Conservation (phyloP, 2,113 vertebrate genomes). For the Capreolus pygargus region DNA sequence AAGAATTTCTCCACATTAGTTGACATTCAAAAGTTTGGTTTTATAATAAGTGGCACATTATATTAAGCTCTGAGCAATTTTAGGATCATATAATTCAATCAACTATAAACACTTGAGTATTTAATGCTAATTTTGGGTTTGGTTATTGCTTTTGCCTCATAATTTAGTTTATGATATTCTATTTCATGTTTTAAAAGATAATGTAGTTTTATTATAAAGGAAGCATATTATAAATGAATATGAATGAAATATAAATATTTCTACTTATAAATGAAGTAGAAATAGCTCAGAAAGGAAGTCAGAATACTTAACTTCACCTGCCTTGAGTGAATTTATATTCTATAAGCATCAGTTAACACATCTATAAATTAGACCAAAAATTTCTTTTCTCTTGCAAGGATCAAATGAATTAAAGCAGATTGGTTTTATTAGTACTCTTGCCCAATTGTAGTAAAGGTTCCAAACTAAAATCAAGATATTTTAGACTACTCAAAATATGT, state of each 20-base stretch:
- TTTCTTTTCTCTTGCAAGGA: neutral
- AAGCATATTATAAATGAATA: neutral
- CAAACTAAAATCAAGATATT: slow-evolving; percentile 26
- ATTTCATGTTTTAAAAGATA: neutral
- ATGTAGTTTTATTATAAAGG: neutral
- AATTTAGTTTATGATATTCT: neutral
- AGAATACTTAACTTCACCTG: neutral
- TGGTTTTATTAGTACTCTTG: slow-evolving; percentile 14
- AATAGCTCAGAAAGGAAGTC: neutral
- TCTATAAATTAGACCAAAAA: neutral
- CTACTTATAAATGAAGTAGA: neutral
- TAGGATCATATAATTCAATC: neutral
- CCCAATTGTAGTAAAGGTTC: neutral
- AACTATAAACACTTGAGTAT: neutral
- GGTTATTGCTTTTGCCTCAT: neutral
- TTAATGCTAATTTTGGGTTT: neutral
- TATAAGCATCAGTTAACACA: neutral
- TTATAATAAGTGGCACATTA: neutral
- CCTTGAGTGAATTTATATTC: neutral
- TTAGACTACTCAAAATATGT: neutral
- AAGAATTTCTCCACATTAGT: neutral
- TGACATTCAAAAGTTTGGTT: neutral
- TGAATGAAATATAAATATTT: too few relatives aligned
- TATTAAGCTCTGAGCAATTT: neutral
- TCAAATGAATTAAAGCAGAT: neutral